These are phyloP conservation scores for Drosophila tanythrix DNA, from an alignment of 2,888 invertebrate genomes.

Conservation along the genomic window DNA sequence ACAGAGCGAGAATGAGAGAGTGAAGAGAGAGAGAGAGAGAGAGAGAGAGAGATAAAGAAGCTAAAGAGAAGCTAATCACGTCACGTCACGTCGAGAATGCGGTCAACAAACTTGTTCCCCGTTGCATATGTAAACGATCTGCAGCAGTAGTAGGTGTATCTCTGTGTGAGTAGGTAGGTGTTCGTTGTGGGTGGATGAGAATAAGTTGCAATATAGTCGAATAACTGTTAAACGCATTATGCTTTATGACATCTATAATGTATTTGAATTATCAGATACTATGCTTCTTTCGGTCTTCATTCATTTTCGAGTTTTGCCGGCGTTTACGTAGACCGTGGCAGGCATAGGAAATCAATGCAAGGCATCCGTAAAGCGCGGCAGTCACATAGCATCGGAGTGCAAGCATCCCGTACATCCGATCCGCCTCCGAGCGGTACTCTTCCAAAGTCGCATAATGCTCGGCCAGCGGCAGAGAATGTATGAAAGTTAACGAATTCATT, in stretches of 20 bases:
- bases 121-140: conserved; percentile 34
- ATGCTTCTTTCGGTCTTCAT: background rate
- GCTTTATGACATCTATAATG: conserved; percentile 17
- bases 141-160: background rate
- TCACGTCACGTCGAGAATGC: conserved; percentile 61
- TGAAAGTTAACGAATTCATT: conserved; percentile 23
- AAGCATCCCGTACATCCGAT: conserved; percentile 1
- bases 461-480: conserved; percentile 23
- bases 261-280: background rate
- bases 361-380: conserved; percentile 35
- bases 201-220: conserved; percentile 24
- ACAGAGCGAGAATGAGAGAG: background rate
- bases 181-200: conserved; percentile 21
- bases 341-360: conserved; percentile 16
- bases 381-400: conserved; percentile 49
- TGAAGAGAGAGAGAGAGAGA: background rate
- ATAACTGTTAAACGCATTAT: conserved; percentile 20
- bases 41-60: conserved; percentile 67
- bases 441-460: background rate
- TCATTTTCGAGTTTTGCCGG: background rate
- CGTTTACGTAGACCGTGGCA: conserved; percentile 17
- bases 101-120: conserved; percentile 76
- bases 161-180: background rate
- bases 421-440: conserved; percentile 33
- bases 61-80: conserved; percentile 66